Conservation (phyloP, 2,113 vertebrate genomes). For the Callospermophilus lateralis region DNA sequence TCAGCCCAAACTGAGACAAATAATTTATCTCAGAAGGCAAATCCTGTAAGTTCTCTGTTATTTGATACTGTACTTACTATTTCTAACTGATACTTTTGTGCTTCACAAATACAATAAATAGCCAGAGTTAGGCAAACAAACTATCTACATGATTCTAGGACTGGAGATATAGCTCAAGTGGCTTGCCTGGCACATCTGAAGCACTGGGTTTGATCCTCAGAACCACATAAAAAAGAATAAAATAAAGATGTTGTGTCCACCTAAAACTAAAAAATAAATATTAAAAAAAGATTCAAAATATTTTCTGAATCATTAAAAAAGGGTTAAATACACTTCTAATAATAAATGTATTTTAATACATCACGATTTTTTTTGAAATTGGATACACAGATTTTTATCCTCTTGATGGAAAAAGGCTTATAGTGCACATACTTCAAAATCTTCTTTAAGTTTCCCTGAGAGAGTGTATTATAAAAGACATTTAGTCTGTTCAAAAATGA, state of each 20-base stretch:
- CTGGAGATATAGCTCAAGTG: too few species aligned
- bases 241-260: too few species aligned
- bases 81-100: slow-evolving; percentile 25
- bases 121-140: slow-evolving; percentile 31
- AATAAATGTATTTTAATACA: slow-evolving; percentile 49
- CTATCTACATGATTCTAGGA: background rate
- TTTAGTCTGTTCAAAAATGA: slow-evolving; percentile 47
- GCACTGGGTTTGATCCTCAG: too few species aligned
- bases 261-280: too few species aligned
- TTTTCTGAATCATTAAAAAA: slow-evolving; percentile 56
- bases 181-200: too few species aligned
- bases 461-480: slow-evolving; percentile 46
- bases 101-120: slow-evolving; percentile 44
- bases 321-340: slow-evolving; percentile 49
- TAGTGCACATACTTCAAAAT: slow-evolving; percentile 29
- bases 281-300: slow-evolving; percentile 16
- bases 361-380: slow-evolving; percentile 42
- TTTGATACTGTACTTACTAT: background rate
- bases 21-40: slow-evolving; percentile 52
- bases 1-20: background rate
- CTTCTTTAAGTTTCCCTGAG: slow-evolving; percentile 49
- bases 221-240: too few species aligned
- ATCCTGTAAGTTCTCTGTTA: slow-evolving; percentile 38
- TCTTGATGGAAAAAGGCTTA: slow-evolving; percentile 52
- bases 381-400: background rate